phyloP scores from a whole-genome alignment of 2,113 vertebrate genomes.

The Thinocorus orbignyianus region DNA sequence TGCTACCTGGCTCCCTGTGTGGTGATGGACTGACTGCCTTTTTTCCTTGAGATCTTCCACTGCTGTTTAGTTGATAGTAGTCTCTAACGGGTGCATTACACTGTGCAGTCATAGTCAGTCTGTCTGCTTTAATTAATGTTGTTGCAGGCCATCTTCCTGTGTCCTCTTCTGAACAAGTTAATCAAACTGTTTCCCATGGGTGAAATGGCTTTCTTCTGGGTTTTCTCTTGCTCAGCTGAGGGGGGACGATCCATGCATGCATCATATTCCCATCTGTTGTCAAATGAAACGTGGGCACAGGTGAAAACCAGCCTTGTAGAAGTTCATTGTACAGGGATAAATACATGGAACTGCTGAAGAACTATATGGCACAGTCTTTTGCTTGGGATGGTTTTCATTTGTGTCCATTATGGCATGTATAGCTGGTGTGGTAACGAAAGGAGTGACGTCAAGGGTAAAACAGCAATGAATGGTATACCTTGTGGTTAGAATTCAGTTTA shows the following conservation, averaged over 20 bases:
- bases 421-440: not conserved
- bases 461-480: not conserved
- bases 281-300: not conserved
- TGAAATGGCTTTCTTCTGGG: not conserved
- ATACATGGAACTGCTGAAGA: not conserved
- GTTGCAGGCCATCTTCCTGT: not conserved
- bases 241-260: not conserved
- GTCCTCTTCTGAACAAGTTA: not conserved
- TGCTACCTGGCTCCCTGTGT: not conserved
- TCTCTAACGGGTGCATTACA: not conserved
- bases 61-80: not conserved
- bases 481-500: not conserved
- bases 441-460: not conserved
- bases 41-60: too few relatives aligned
- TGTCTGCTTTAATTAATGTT: not conserved
- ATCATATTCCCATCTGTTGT: not conserved
- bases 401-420: not conserved
- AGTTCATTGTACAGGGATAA: not conserved
- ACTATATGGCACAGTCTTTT: not conserved
- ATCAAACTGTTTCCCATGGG: not conserved
- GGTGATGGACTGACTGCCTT: accelerated
- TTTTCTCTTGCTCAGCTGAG: not conserved
- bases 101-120: not conserved
- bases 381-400: not conserved
- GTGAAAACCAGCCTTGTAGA: not conserved